phyloP scores from a whole-genome alignment of 30 jellyfish, hydroid and myxozoan species.

The Chironex yamaguchii region DNA sequence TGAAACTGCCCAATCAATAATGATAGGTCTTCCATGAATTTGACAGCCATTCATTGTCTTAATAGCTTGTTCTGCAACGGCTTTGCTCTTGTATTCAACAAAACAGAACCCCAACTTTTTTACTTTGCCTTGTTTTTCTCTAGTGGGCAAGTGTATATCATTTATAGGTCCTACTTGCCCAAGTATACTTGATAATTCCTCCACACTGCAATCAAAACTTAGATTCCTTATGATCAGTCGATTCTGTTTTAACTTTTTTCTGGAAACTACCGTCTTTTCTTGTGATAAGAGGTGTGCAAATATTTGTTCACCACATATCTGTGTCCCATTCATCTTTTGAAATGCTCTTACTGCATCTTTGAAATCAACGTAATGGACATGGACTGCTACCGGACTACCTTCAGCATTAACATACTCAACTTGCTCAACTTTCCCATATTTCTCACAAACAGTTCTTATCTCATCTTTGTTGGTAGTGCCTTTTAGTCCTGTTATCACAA shows the following conservation, averaged over 20 bases:
- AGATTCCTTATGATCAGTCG: conserved; percentile 86
- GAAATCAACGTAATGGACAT: conserved; percentile 68
- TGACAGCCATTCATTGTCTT: conserved; percentile 70
- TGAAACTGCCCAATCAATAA: conserved; percentile 96
- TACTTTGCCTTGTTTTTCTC: conserved; percentile 18
- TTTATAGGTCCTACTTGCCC: conserved; percentile 64
- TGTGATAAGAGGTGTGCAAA: conserved; percentile 75
- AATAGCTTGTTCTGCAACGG: conserved; percentile 80
- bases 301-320: conserved; percentile 25
- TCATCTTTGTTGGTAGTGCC: conserved; percentile 69
- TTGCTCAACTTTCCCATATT: conserved; percentile 85
- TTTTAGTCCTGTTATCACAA: conserved; percentile 77
- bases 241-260: conserved; percentile 47
- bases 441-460: conserved; percentile 65
- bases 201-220: conserved; percentile 75
- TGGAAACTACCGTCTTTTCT: conserved; percentile 70
- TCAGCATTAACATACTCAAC: conserved; percentile 76
- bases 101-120: conserved; percentile 87
- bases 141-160: conserved; percentile 74
- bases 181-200: conserved; percentile 51
- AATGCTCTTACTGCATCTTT: conserved; percentile 90
- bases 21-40: conserved; percentile 84
- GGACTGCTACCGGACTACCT: conserved; percentile 44
- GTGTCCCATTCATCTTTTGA: conserved; percentile 78
- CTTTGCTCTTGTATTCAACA: conserved; percentile 70